Evolutionary conservation across 2,888 invertebrate species (phyloP).

Genomic region (Dasysyrphus tricinctus): DNA sequence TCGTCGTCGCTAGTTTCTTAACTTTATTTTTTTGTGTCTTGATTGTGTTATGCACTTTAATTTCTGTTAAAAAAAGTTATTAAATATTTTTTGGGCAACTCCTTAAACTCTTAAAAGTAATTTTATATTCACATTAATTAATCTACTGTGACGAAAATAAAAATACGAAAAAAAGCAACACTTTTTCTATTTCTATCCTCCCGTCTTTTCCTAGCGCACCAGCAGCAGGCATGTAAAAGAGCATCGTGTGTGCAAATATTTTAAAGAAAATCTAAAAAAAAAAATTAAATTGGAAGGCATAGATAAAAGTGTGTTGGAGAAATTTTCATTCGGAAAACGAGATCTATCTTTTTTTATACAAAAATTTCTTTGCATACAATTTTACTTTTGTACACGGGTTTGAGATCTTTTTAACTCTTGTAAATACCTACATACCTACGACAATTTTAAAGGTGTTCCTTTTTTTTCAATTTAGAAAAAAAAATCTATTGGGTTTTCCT

Average conservation of each 20-base stretch:
- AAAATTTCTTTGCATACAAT: not conserved
- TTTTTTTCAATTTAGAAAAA: not conserved
- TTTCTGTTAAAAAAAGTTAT: constrained; percentile 21
- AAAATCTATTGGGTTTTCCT: constrained; percentile 66
- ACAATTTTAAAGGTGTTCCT: not conserved
- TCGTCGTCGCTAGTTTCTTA: constrained; percentile 44
- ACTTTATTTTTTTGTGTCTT: constrained; percentile 52
- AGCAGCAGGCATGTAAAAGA: constrained; percentile 16
- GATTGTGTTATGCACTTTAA: constrained; percentile 69
- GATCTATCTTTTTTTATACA: constrained; percentile 37
- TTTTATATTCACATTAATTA: constrained; percentile 42
- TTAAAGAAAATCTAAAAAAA: constrained; percentile 65
- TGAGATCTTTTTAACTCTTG: not conserved
- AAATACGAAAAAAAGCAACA: constrained; percentile 19
- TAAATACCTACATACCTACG: not conserved
- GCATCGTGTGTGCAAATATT: constrained; percentile 60
- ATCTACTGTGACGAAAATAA: constrained; percentile 42
- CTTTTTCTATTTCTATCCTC: constrained; percentile 64
- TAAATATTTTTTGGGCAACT: constrained; percentile 44
- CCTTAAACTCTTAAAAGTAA: constrained; percentile 40
- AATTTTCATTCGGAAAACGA: constrained; percentile 71
- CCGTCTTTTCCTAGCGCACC: constrained; percentile 51
- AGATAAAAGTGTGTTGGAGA: constrained; percentile 74
- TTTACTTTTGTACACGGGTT: constrained; percentile 26
- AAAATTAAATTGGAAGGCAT: constrained; percentile 54